Percentiles rank a stretch among this genome's conserved stretches.
Evolutionary conservation across 2,888 invertebrate species (phyloP).

Genomic region (Mythimna impura): DNA sequence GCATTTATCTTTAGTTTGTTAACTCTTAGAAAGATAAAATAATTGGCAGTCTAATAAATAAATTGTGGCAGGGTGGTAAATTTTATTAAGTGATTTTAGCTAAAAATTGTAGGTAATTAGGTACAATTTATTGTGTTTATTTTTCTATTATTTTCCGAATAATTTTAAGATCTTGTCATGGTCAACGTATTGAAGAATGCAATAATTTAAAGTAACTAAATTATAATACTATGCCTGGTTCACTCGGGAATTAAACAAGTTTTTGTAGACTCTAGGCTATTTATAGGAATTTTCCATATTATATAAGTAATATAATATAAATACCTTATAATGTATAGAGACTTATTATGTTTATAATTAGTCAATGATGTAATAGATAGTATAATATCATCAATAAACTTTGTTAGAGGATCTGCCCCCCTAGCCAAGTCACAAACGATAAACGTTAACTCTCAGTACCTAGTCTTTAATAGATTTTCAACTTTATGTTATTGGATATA

Average conservation of each 20-base stretch:
- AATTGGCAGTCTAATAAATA: constrained; percentile 44
- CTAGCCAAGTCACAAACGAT: no score
- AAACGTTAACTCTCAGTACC: no score
- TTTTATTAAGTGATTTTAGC: constrained; percentile 8
- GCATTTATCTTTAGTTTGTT: constrained; percentile 56
- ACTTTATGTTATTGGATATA: no score
- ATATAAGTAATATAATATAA: constrained; percentile 2
- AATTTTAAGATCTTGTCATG: constrained; percentile 6
- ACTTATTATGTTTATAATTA: constrained; percentile 32
- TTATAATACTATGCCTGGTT: constrained; percentile 3
- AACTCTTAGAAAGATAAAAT: constrained; percentile 13
- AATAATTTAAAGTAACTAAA: constrained; percentile 27
- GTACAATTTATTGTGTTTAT: constrained; percentile 22
- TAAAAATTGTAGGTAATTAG: constrained; percentile 25
- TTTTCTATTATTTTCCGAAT: constrained; percentile 6
- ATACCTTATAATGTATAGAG: constrained; percentile 25
- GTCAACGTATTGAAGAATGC: constrained; percentile 33
- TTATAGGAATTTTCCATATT: constrained; percentile 43
- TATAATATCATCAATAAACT: constrained; percentile 8
- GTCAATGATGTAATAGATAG: constrained; percentile 1
- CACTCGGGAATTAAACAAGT: constrained; percentile 9
- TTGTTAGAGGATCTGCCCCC: constrained; percentile 6
- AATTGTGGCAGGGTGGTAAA: constrained; percentile 36
- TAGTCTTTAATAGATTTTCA: no score
- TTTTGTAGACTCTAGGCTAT: constrained; percentile 30